These are phyloP conservation scores for Liasis olivaceus DNA, from an alignment of 2,797 vertebrate genomes.

Conservation along the genomic window DNA sequence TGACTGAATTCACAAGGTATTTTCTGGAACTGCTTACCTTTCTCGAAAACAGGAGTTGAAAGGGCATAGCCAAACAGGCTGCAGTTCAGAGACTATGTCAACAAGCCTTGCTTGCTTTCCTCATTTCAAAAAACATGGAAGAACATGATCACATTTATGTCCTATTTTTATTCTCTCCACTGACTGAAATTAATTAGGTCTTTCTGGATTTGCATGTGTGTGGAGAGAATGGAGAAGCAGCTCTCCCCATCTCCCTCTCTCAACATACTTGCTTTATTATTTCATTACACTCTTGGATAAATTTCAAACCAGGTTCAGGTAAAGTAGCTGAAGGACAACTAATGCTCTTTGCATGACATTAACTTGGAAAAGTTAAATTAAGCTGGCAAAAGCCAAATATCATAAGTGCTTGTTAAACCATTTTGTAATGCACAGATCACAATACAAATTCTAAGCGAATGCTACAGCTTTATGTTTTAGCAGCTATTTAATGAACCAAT, in stretches of 20 bases:
- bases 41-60: neutral
- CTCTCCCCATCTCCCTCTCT: slow-evolving; percentile 14
- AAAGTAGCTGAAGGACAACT: slow-evolving; percentile 46
- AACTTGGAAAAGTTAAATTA: slow-evolving; percentile 60
- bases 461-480: slow-evolving; percentile 69
- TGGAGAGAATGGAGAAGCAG: slow-evolving; percentile 45
- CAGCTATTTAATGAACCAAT: slow-evolving; percentile 74
- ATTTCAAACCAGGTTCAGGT: slow-evolving; percentile 40
- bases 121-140: slow-evolving; percentile 11
- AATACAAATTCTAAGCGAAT: slow-evolving; percentile 73
- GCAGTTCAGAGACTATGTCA: slow-evolving; percentile 5
- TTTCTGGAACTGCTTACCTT: neutral
- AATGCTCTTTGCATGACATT: slow-evolving; percentile 46
- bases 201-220: slow-evolving; percentile 37
- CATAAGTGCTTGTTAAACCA: slow-evolving; percentile 69
- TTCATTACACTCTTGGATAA: slow-evolving; percentile 62
- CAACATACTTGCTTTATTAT: slow-evolving; percentile 47
- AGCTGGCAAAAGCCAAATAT: slow-evolving; percentile 59
- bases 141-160: slow-evolving; percentile 7
- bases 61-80: neutral
- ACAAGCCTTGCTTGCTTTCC: slow-evolving; percentile 11
- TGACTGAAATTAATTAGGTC: slow-evolving; percentile 50
- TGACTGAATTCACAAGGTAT: neutral
- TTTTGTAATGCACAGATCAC: slow-evolving; percentile 73
- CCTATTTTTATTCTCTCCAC: slow-evolving; percentile 19